These are phyloP conservation scores for Mamestra brassicae DNA, from an alignment of 2,888 invertebrate species.

Conservation along the genomic window DNA sequence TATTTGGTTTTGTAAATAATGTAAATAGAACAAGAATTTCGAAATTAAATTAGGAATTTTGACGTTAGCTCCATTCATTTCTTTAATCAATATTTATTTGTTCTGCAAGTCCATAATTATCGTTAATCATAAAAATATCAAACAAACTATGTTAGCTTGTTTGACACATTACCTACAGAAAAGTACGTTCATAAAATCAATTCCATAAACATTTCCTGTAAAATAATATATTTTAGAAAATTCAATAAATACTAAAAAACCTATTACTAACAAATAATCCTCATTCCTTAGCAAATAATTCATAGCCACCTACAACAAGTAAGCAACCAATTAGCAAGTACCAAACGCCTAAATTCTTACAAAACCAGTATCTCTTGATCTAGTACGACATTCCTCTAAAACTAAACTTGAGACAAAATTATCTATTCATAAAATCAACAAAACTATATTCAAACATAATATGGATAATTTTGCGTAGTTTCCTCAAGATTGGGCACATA, in stretches of 20 bases:
- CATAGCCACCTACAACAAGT: not conserved
- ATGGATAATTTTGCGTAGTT: conserved; percentile 7
- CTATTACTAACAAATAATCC: not conserved
- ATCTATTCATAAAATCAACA: conserved; percentile 39
- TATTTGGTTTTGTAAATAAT: not conserved
- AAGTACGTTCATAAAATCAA: too few species aligned
- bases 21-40: not conserved
- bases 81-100: too few species aligned
- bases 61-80: too few species aligned
- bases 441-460: conserved; percentile 27
- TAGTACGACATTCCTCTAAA: conserved; percentile 6
- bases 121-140: too few species aligned
- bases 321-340: conserved; percentile 30
- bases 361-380: conserved; percentile 21
- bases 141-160: too few species aligned
- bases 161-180: too few species aligned
- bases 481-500: conserved; percentile 63
- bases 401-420: not conserved
- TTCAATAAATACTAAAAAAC: not conserved
- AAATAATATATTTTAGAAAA: too few species aligned
- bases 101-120: too few species aligned
- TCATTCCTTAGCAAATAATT: not conserved
- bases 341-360: conserved; percentile 24
- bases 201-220: too few species aligned
- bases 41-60: not conserved